A percentile compares a stretch with the other conserved stretches of the same genome.
Evolutionary conservation across 1,140 invertebrate genomes (phyloP).

Genomic region (Palaemon carinicauda): DNA sequence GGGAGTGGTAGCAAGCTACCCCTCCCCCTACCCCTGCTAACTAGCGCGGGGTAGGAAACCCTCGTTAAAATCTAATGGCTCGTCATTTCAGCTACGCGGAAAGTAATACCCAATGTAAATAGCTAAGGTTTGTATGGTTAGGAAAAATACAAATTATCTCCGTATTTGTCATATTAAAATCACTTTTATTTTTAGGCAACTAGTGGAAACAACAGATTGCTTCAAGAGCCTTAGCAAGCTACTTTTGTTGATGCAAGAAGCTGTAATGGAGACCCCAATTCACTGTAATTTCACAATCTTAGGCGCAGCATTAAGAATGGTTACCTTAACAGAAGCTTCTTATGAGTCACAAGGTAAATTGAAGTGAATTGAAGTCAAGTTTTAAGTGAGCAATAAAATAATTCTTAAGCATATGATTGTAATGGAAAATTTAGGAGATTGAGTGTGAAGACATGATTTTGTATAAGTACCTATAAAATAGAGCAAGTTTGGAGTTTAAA

Average conservation of each 20-base stretch:
- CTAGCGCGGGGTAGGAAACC: no score
- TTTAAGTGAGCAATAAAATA: background rate
- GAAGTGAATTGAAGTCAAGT: no score
- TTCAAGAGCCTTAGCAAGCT: constrained; percentile 18
- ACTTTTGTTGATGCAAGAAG: constrained; percentile 20
- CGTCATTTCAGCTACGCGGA: no score
- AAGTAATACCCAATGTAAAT: no score
- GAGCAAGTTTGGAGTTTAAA: background rate
- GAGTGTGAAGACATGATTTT: background rate
- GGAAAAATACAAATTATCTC: no score
- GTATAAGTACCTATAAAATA: no score
- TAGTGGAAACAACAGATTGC: constrained; percentile 18
- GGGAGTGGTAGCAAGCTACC: no score
- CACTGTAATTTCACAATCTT: constrained; percentile 37
- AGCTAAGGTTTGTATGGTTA: no score
- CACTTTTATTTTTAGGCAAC: constrained; percentile 16
- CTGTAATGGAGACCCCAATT: constrained; percentile 32
- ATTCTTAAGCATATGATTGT: background rate
- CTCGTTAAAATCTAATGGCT: no score
- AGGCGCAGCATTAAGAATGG: constrained; percentile 24
- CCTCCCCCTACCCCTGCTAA: no score
- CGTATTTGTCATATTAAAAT: no score
- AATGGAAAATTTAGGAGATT: background rate
- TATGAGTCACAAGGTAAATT: constrained; percentile 9
- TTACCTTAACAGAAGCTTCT: constrained; percentile 14